Evolutionary conservation across 1,140 invertebrate genomes (phyloP), one percentile per base, ranked within the genome.

Genomic region (Lepidurus couesii): DNA sequence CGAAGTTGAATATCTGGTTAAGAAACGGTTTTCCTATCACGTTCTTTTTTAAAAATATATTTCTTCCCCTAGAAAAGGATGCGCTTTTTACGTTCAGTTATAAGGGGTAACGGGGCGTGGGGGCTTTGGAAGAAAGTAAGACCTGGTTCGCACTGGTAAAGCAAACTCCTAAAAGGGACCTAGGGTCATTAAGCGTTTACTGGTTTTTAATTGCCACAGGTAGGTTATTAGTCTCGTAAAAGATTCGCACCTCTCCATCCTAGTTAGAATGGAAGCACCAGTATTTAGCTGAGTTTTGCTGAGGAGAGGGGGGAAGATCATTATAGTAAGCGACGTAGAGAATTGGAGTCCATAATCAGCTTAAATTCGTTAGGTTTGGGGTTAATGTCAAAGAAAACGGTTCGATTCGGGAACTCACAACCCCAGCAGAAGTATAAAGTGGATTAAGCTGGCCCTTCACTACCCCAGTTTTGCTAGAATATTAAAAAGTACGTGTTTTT

Each of bases 151-250:
- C 45, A 1, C 10, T 10, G 53, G 16, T 16, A 65, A 65, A 65
- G n/a, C 53, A 65, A 65, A 13, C 16, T 21, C 21, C 53, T 65
- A 7, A 21, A 16, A 65, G 6, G 21, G 53, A 21, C 16, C 53
- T 65, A 21, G 16, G 47, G 53, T 65, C 53, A 65, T 65, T 65
- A 65, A 65, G 13, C 16, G 8, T 65, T 65, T 65, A 65, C 8
- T 65, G 53, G 53, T 65, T 65, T 65, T 65, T 65, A 65, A 65
- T 65, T 65, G 21, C 53, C 53, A 65, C 16, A 65, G 53, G 53
- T 65, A 65, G 53, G 53, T 65, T 65, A 65, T 65, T 65, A 65
- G 53, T 65, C 53, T 65, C 53, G 53, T 65, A 65, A 65, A 65
- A 65, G 53, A 65, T 21, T 65, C 53, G 16, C 53, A 21, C 53